Conservation (phyloP, 2,888 invertebrate species). For the Dynastes maya region DNA sequence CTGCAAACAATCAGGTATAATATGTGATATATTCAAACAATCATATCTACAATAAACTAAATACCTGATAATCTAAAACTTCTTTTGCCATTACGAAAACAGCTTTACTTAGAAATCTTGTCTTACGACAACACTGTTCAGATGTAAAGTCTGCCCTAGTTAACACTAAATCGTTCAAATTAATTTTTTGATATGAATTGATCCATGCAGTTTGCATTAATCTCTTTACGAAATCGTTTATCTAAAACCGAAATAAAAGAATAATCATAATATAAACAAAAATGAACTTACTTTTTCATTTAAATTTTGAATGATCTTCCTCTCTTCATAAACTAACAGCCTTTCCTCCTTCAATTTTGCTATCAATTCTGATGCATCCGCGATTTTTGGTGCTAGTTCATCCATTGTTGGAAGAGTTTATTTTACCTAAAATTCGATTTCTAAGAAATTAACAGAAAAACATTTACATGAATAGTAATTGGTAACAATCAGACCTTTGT, state of each 20-base stretch:
- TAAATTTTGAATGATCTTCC: constrained; percentile 83
- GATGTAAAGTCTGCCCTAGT: constrained; percentile 85
- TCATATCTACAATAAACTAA: constrained; percentile 9
- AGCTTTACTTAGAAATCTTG: constrained; percentile 76
- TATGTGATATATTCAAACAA: neutral
- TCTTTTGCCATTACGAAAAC: constrained; percentile 88
- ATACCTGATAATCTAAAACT: constrained; percentile 86
- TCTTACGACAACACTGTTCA: constrained; percentile 82
- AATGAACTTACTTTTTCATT: constrained; percentile 79
- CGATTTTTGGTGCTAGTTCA: constrained; percentile 42
- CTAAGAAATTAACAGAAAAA: neutral
- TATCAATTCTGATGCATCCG: constrained; percentile 77
- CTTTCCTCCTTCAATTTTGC: constrained; percentile 87
- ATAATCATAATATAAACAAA: constrained; percentile 66
- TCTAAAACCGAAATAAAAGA: constrained; percentile 63
- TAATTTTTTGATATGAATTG: constrained; percentile 88
- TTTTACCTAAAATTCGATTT: constrained; percentile 2
- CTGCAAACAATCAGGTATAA: constrained; percentile 43
- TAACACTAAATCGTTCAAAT: constrained; percentile 83
- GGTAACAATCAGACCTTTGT: too few relatives aligned
- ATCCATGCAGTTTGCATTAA: constrained; percentile 88
- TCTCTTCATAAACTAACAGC: constrained; percentile 89
- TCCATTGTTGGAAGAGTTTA: constrained; percentile 40
- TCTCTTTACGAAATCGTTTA: constrained; percentile 73
- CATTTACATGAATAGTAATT: too few relatives aligned